These are phyloP conservation scores for Phalacrocorax pelagicus DNA, from an alignment of 2,113 vertebrate species.

Conservation along the genomic window DNA sequence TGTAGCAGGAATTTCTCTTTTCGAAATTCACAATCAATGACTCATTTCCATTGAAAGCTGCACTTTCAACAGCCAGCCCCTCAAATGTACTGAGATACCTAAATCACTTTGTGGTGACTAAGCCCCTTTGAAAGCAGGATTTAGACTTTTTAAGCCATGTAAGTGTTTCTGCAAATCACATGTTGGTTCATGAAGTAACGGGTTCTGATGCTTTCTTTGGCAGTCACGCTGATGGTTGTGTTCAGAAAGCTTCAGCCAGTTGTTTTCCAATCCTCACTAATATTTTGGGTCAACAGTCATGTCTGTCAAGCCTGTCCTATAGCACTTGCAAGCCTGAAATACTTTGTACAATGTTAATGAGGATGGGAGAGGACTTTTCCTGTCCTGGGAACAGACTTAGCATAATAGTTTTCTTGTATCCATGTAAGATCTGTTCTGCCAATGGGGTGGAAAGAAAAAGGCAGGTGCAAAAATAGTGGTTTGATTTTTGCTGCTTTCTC, in stretches of 20 bases:
- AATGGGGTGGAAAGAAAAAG: background rate
- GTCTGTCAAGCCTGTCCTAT: constrained; percentile 6
- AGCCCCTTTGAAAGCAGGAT: constrained; percentile 13
- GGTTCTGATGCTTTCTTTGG: constrained; percentile 46
- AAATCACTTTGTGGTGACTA: background rate
- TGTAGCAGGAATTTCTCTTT: background rate
- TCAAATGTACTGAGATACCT: background rate
- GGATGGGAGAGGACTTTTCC: constrained; percentile 25
- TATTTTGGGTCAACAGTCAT: background rate
- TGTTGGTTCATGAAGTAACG: background rate
- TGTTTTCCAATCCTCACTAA: background rate
- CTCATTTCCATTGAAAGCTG: background rate
- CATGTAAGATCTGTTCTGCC: background rate
- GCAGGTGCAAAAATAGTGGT: background rate
- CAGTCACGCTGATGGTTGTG: background rate
- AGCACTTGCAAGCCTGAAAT: constrained; percentile 39
- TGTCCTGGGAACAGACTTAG: background rate
- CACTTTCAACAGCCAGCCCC: background rate
- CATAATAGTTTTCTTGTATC: constrained; percentile 17
- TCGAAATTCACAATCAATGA: background rate
- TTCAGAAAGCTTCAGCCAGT: background rate
- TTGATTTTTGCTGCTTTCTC: background rate
- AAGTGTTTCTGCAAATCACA: constrained; percentile 21
- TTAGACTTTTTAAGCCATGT: background rate
- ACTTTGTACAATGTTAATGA: constrained; percentile 3